Percentiles rank a stretch among this genome's conserved stretches.
These are phyloP conservation scores for Labeo catla DNA, from an alignment of 2,113 vertebrate genomes.

Conservation along the genomic window DNA sequence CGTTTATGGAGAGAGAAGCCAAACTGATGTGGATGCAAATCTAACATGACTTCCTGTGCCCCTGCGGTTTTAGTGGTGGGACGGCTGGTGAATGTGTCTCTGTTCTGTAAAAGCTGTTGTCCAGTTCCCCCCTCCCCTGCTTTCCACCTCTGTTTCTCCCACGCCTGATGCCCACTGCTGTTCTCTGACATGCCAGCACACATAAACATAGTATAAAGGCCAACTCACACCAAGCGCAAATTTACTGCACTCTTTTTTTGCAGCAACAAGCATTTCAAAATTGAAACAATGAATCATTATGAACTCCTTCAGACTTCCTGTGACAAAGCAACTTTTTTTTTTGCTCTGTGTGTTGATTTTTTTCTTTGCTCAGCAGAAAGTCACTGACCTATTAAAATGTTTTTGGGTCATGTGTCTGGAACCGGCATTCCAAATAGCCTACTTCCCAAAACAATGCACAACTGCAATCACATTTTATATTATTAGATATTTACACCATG, in stretches of 20 bases:
- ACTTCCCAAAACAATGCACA: background rate
- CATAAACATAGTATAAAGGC: background rate
- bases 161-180: conserved; percentile 28
- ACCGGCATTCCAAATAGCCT: background rate
- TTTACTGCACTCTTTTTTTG: background rate
- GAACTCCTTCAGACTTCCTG: background rate
- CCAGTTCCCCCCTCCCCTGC: background rate
- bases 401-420: background rate
- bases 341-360: background rate
- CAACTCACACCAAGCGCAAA: background rate
- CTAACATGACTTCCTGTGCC: conserved; percentile 48
- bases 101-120: conserved; percentile 44
- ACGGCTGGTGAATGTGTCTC: conserved; percentile 25
- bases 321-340: background rate
- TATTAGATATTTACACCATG: too few species aligned
- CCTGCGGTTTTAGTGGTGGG: conserved; percentile 37
- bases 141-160: conserved; percentile 7
- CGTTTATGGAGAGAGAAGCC: conserved; percentile 31
- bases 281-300: background rate
- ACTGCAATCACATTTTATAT: too few species aligned
- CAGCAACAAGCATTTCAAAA: background rate
- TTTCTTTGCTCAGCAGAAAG: background rate
- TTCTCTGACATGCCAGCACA: conserved; percentile 16
- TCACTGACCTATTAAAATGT: background rate
- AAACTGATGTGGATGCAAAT: conserved; percentile 56